Evolutionary conservation across 2,797 vertebrate species (phyloP).

Genomic region (Tokudaia muenninki): DNA sequence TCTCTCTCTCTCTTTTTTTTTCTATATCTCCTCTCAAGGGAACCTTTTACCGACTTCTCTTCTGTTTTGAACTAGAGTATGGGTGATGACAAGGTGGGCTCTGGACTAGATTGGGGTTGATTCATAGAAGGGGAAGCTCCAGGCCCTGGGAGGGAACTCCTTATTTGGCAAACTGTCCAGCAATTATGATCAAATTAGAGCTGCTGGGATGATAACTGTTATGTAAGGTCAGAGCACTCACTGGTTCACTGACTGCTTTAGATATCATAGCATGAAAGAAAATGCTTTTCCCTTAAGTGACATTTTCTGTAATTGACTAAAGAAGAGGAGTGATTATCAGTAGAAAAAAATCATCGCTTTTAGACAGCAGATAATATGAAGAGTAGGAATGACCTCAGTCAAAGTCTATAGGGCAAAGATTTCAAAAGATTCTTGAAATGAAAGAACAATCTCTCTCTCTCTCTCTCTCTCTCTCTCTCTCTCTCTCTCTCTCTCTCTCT

Average conservation of each 20-base stretch:
- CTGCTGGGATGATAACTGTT: slow-evolving; percentile 67
- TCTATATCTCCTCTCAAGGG: neutral
- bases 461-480: neutral
- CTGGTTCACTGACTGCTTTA: slow-evolving; percentile 44
- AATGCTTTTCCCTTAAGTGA: slow-evolving; percentile 67
- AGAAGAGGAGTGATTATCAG: slow-evolving; percentile 64
- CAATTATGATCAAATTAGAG: slow-evolving; percentile 73
- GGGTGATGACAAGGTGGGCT: neutral
- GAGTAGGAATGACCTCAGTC: slow-evolving; percentile 57
- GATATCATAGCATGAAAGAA: slow-evolving; percentile 38
- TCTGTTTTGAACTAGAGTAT: slow-evolving; percentile 7
- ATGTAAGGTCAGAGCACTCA: slow-evolving; percentile 60
- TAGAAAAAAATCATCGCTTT: slow-evolving; percentile 43
- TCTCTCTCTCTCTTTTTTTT: neutral
- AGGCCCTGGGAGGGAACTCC: neutral
- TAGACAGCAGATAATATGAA: slow-evolving; percentile 19
- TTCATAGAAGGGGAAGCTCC: neutral
- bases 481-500: neutral
- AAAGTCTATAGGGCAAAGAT: slow-evolving; percentile 54
- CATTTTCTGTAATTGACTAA: slow-evolving; percentile 70
- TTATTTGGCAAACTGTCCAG: slow-evolving; percentile 64
- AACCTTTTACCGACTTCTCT: neutral
- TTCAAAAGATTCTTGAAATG: slow-evolving; percentile 48
- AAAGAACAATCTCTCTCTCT: neutral
- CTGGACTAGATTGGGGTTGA: neutral